Evolutionary conservation across 2,113 vertebrate species (phyloP).

Genomic region (Vulpes vulpes): DNA sequence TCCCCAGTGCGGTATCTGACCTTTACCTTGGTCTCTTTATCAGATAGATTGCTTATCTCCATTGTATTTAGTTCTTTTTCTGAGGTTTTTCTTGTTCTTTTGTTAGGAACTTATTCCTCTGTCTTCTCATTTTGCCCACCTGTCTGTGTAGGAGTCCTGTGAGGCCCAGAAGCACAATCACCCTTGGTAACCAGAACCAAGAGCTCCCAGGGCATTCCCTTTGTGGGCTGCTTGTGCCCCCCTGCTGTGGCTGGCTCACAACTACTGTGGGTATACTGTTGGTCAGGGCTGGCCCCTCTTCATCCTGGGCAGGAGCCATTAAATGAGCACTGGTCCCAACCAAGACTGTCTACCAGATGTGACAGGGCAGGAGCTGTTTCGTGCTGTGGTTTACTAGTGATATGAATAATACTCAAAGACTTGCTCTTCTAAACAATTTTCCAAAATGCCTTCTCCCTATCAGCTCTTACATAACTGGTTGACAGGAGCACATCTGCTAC

Average conservation of each 20-base stretch:
- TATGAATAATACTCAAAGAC: neutral
- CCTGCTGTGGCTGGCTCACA: neutral
- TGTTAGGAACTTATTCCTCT: neutral
- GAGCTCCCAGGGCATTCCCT: neutral
- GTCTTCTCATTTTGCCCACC: neutral
- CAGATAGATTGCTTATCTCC: neutral
- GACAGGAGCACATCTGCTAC: neutral
- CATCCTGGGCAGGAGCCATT: neutral
- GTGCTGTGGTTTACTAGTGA: neutral
- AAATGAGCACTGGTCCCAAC: neutral
- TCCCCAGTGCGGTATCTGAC: neutral
- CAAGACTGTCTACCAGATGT: neutral
- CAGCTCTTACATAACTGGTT: neutral
- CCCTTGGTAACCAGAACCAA: neutral
- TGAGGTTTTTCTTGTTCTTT: neutral
- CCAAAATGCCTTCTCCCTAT: neutral
- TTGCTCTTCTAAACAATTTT: conserved; percentile 56
- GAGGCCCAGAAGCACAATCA: neutral
- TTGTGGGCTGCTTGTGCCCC: neutral
- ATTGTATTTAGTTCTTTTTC: neutral
- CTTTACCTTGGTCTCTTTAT: neutral
- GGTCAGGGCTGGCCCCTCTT: neutral
- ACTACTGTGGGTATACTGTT: neutral
- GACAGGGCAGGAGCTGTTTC: neutral
- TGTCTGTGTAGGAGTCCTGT: neutral